These are phyloP conservation scores for Microtus pennsylvanicus DNA, from an alignment of 2,113 vertebrate genomes.

Conservation along the genomic window DNA sequence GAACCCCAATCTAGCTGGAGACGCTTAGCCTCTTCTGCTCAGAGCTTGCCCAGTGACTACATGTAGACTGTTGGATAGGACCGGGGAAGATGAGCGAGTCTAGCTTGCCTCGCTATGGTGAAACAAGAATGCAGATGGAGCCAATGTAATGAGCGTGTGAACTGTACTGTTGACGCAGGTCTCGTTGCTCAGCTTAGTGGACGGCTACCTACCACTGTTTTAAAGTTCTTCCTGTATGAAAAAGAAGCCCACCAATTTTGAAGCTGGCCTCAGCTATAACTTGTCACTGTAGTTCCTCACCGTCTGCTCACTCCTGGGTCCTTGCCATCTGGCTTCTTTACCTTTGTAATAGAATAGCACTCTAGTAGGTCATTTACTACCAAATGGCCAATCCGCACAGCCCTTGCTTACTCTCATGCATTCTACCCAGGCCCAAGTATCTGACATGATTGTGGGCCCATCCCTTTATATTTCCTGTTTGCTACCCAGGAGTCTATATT, in stretches of 20 bases:
- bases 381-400: not conserved
- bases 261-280: not conserved
- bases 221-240: conserved; percentile 12
- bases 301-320: not conserved
- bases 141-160: not conserved
- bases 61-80: not conserved
- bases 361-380: not conserved
- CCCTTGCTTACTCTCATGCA: not conserved
- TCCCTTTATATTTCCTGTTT: not conserved
- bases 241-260: not conserved
- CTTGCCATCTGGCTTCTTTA: not conserved
- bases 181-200: not conserved
- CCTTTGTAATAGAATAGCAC: not conserved
- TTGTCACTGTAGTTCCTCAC: not conserved
- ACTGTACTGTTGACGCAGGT: not conserved
- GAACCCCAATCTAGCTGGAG: conserved; percentile 3
- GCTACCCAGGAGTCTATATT: not conserved
- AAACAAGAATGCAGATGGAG: not conserved
- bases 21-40: not conserved
- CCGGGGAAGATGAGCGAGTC: not conserved
- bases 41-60: not conserved
- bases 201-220: not conserved
- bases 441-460: not conserved
- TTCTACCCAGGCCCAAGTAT: conserved; percentile 7
- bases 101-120: not conserved